phyloP scores from a whole-genome alignment of 2,113 vertebrate species.

The Campylorhamphus procurvoides region DNA sequence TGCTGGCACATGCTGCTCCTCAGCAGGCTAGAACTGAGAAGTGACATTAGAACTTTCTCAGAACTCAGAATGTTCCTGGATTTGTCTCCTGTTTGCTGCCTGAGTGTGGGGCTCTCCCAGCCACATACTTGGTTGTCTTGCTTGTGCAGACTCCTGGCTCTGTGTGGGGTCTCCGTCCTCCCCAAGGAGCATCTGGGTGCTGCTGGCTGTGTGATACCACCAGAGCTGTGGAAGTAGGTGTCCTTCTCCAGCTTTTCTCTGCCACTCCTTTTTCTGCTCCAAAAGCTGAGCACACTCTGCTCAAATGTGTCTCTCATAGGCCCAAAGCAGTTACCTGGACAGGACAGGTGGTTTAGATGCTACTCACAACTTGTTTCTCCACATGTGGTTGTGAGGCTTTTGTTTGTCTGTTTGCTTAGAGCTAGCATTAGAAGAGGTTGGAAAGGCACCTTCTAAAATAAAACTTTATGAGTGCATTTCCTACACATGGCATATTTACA shows the following conservation, averaged over 20 bases:
- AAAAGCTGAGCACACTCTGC: background rate
- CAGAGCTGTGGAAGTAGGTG: background rate
- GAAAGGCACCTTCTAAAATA: slow-evolving; percentile 3
- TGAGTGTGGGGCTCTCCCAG: background rate
- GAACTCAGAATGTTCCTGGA: background rate
- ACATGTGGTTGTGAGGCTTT: background rate
- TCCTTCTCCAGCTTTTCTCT: background rate
- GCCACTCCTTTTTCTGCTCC: background rate
- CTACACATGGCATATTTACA: background rate
- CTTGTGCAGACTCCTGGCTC: background rate
- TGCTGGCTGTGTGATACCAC: background rate
- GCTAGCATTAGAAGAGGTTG: background rate
- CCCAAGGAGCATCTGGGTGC: background rate
- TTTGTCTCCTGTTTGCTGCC: background rate
- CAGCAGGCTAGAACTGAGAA: background rate
- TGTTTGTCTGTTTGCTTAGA: slow-evolving; percentile 9
- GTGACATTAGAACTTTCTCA: background rate
- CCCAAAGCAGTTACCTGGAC: slow-evolving; percentile 7
- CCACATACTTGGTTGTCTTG: accelerated
- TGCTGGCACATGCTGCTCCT: background rate
- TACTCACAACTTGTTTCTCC: background rate
- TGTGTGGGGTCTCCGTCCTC: background rate
- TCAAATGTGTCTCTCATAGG: background rate
- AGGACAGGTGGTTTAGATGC: slow-evolving; percentile 13
- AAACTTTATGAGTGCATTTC: background rate